Percentiles rank a stretch among this genome's conserved stretches.
phyloP scores from a whole-genome alignment of 1,140 invertebrate genomes.

The Acarapis woodi region DNA sequence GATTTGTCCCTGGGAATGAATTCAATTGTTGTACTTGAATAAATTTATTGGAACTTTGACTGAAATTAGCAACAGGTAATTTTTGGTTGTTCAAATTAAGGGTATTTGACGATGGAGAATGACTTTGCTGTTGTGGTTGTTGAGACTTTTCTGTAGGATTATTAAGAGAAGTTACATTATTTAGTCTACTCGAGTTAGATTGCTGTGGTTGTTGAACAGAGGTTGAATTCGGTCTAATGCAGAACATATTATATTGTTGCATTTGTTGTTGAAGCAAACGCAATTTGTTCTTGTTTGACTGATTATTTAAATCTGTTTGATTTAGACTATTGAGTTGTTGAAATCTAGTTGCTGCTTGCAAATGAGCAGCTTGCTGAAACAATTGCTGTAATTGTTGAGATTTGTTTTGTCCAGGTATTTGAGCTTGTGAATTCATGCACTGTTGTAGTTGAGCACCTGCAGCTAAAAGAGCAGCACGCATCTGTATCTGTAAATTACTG shows the following conservation, averaged over 20 bases:
- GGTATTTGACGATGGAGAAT: too few relatives aligned
- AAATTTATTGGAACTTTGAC: too few relatives aligned
- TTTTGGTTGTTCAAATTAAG: too few relatives aligned
- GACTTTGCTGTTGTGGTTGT: too few relatives aligned
- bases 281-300: too few relatives aligned
- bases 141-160: too few relatives aligned
- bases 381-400: neutral
- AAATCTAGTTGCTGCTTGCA: conserved; percentile 1
- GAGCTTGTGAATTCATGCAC: neutral
- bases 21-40: neutral
- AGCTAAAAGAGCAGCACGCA: conserved; percentile 5
- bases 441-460: conserved; percentile 3
- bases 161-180: too few relatives aligned
- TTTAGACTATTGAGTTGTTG: neutral
- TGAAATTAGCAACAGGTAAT: too few relatives aligned
- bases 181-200: too few relatives aligned
- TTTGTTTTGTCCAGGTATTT: neutral
- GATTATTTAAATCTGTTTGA: too few relatives aligned
- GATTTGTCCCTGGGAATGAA: neutral
- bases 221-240: too few relatives aligned
- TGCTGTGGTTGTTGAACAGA: too few relatives aligned
- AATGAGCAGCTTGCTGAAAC: neutral
- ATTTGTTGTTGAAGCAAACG: neutral
- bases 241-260: neutral
- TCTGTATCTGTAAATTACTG: conserved; percentile 4